Evolutionary conservation across 2,888 invertebrate species (phyloP).

Genomic region (Lasioglossum lativentre): DNA sequence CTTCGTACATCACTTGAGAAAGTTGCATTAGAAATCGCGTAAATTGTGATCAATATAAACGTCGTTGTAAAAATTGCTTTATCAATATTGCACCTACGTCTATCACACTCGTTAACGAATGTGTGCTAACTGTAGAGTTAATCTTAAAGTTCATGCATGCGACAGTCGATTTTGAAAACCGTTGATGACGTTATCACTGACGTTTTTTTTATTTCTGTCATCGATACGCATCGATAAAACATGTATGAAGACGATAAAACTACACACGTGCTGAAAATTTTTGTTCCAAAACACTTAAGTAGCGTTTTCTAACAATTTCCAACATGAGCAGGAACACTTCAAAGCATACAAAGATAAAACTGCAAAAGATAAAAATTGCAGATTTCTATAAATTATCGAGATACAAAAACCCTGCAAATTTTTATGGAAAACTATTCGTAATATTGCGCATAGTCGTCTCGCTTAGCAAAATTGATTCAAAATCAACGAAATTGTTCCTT

Average conservation of each 20-base stretch:
- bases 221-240: slow-evolving; percentile 26
- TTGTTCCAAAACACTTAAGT: background rate
- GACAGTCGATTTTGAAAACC: slow-evolving; percentile 5
- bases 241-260: slow-evolving; percentile 43
- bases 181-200: slow-evolving; percentile 27
- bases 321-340: slow-evolving; percentile 5
- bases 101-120: slow-evolving; percentile 5
- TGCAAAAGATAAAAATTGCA: slow-evolving; percentile 15
- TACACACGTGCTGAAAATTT: slow-evolving; percentile 45
- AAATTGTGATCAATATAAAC: slow-evolving; percentile 32
- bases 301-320: background rate
- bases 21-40: background rate
- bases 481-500: background rate
- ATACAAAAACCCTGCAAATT: background rate
- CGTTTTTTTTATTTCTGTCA: background rate
- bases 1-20: slow-evolving; percentile 23
- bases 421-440: background rate
- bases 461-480: background rate
- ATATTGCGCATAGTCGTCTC: background rate
- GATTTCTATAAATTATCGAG: background rate
- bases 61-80: slow-evolving; percentile 22
- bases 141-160: background rate
- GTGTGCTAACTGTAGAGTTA: background rate
- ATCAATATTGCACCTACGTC: slow-evolving; percentile 19
- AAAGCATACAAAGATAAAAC: slow-evolving; percentile 34